Percentiles rank a stretch among this genome's conserved stretches.
phyloP scores from a whole-genome alignment of 2,888 invertebrate genomes.

The Dryadula phaetusa region DNA sequence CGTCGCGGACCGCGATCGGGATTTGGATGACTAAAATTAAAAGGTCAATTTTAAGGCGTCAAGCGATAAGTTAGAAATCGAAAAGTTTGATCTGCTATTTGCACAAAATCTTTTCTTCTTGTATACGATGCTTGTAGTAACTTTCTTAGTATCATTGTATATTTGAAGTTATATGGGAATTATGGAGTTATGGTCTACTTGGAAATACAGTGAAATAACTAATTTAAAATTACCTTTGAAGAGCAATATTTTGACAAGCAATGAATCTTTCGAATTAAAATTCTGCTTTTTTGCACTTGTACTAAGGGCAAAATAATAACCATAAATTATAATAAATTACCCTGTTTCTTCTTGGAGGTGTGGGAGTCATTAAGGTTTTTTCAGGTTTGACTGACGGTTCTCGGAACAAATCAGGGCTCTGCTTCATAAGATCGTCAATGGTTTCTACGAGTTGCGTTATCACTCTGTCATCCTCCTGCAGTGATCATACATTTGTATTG shows the following conservation, averaged over 20 bases:
- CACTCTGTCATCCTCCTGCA: constrained; percentile 89
- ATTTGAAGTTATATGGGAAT: no score
- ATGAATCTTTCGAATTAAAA: no score
- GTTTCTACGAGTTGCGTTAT: constrained; percentile 90
- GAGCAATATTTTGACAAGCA: no score
- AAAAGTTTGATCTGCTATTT: background rate
- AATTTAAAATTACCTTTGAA: no score
- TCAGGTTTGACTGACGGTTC: constrained; percentile 65
- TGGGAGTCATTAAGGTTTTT: constrained; percentile 85
- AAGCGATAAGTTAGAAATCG: background rate
- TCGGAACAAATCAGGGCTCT: constrained; percentile 88
- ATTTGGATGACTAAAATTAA: constrained; percentile 85
- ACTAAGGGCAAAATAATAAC: background rate
- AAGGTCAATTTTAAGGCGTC: background rate
- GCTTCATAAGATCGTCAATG: constrained; percentile 90
- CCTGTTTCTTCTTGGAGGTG: constrained; percentile 88
- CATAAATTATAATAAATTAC: constrained; percentile 57
- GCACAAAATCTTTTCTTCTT: no score
- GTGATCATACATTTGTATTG: constrained; percentile 50
- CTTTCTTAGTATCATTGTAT: no score
- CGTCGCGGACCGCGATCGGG: constrained; percentile 87
- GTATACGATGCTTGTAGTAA: no score
- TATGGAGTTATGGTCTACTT: no score
- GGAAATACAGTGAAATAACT: no score
- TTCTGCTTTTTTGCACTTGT: no score